Base-by-base conservation (phyloP, 1,140 invertebrate species). In the Cylas formicarius region DNA sequence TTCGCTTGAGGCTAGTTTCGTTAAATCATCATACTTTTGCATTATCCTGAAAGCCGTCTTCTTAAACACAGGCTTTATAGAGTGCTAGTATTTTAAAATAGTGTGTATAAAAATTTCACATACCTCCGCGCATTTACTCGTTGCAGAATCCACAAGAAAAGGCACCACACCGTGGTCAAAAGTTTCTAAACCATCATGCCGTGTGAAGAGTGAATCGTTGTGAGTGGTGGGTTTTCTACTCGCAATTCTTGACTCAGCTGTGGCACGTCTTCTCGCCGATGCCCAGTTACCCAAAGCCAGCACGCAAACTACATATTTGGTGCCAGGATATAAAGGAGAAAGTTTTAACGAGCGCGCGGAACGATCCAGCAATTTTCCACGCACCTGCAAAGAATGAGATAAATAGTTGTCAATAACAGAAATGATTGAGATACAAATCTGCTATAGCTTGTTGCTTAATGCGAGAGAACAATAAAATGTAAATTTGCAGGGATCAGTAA, bases 281-380 rank as follows among this genome's bases (percentile, higher is more conserved):
- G 65, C 63, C 74, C 82, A 82, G 63, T 80, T 81, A 38, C 84
- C 84, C 18, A 87, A 69, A 2, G 86, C 87, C 42, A 88, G 70
- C 14, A 92, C 84, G 65, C 89, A 93, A 52, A 93, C 81, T 36
- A 80, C 73, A 67, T 93, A 93, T 38, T 77, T 74, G 0, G 83
- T 85, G 57, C 81, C 84, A 1, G 88, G 78, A 37, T 72, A 75
- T 35, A 93, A 69, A 54, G 79, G 76, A 16, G 74, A 75, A 28
- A 93, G 67, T 63, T 81, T 81, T 21, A 82, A 78, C 1, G 79
- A 81, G 50, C 85, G 73, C 1, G 78, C 72, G 19, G 72, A 75
- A 9, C 78, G 70, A 57, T 81, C 80, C 37, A 88, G 62, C 37
- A 79, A 67, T 66, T 79, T 84, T 2, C 79, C 81, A 35, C 76